These are phyloP conservation scores for Euura saliciscinereae DNA, from an alignment of 1,140 invertebrate genomes.

Conservation along the genomic window DNA sequence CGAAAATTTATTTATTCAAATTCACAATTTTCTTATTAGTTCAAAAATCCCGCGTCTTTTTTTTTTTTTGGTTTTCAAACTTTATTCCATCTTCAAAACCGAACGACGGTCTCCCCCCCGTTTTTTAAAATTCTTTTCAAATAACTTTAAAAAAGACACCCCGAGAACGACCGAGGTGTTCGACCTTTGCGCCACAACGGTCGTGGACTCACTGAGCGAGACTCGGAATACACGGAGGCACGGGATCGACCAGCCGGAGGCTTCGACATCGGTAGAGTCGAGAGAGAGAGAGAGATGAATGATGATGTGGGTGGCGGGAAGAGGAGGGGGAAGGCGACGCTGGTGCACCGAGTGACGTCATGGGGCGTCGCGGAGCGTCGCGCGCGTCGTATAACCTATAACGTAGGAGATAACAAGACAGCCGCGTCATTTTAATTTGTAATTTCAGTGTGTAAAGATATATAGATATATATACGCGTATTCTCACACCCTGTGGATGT, in stretches of 20 bases:
- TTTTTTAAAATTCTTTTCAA: too few relatives aligned
- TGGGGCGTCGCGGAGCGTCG: constrained; percentile 5
- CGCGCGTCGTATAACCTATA: too few relatives aligned
- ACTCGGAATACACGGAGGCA: constrained; percentile 13
- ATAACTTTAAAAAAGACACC: too few relatives aligned
- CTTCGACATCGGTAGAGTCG: constrained; percentile 22
- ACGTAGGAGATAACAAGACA: background rate
- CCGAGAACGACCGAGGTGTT: too few relatives aligned
- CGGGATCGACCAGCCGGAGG: background rate
- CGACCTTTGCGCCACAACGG: constrained; percentile 10
- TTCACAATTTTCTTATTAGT: too few relatives aligned
- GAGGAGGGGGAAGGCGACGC: constrained; percentile 13
- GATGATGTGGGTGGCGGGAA: background rate
- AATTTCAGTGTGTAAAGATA: background rate
- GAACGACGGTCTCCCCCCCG: too few relatives aligned
- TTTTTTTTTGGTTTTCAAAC: too few relatives aligned
- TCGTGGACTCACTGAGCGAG: constrained; percentile 36
- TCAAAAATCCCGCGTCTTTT: too few relatives aligned
- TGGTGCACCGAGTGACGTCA: constrained; percentile 16
- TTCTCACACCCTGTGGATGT: too few relatives aligned
- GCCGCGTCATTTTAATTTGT: background rate
- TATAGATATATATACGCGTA: too few relatives aligned
- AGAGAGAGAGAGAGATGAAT: constrained; percentile 1
- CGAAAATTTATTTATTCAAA: too few relatives aligned
- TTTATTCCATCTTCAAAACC: too few relatives aligned